Evolutionary conservation across 2,888 invertebrate genomes (phyloP).

Genomic region (Macrosoma leucophasiata): DNA sequence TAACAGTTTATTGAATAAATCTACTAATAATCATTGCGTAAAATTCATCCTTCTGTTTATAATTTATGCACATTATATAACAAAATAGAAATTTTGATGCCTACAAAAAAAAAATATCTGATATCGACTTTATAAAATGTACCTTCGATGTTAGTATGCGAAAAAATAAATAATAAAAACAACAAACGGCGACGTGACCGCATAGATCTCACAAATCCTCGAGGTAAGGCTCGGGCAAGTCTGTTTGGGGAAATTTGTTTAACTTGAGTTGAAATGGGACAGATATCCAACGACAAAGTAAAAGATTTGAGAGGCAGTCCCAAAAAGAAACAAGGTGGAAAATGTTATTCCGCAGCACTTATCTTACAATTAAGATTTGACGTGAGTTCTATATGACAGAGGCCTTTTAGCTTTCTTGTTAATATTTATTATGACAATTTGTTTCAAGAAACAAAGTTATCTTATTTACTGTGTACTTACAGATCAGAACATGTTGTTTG

Average conservation of each 20-base stretch:
- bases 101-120: no score
- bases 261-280: constrained; percentile 62
- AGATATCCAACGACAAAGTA: constrained; percentile 48
- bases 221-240: constrained; percentile 59
- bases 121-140: no score
- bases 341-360: constrained; percentile 52
- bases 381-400: constrained; percentile 22
- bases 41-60: no score
- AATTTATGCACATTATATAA: no score
- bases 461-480: no score
- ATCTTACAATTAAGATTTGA: constrained; percentile 54
- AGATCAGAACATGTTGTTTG: no score
- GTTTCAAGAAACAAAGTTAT: no score
- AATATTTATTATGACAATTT: constrained; percentile 8
- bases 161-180: no score
- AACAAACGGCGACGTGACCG: constrained; percentile 55
- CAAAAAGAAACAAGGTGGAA: constrained; percentile 43
- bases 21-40: no score
- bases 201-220: constrained; percentile 61
- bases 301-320: constrained; percentile 54
- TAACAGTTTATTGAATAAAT: no score
- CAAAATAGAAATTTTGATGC: no score
- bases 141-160: no score
- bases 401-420: constrained; percentile 12
- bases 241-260: constrained; percentile 68